Conservation (phyloP, 2,113 vertebrate species). For the Stegostoma tigrinum region DNA sequence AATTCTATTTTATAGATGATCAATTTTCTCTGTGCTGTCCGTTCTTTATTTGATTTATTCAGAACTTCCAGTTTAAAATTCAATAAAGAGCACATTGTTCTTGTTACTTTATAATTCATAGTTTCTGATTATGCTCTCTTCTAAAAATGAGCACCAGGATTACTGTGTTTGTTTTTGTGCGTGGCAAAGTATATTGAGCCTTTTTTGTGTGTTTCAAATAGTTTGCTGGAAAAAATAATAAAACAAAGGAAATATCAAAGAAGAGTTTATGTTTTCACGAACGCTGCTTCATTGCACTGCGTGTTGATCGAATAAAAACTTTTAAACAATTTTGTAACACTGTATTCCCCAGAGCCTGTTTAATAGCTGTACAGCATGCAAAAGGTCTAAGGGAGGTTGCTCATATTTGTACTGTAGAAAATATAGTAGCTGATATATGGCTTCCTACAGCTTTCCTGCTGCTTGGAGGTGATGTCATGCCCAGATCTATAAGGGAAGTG, state of each 20-base stretch:
- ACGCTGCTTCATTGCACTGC: slow-evolving; percentile 9
- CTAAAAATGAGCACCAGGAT: not conserved
- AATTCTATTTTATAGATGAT: not conserved
- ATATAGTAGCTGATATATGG: slow-evolving; percentile 64
- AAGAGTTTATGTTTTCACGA: slow-evolving; percentile 18
- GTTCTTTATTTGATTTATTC: not conserved
- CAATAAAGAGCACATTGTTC: not conserved
- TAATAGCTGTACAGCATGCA: slow-evolving; percentile 67
- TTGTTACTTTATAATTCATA: not conserved
- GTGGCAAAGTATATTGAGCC: slow-evolving; percentile 32
- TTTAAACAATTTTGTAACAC: slow-evolving; percentile 30
- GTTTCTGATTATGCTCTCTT: not conserved
- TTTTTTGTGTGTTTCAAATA: slow-evolving; percentile 26
- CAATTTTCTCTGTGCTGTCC: not conserved
- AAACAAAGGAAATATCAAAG: slow-evolving; percentile 34
- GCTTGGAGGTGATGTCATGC: slow-evolving; percentile 32
- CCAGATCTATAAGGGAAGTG: slow-evolving; percentile 17
- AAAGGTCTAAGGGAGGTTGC: slow-evolving; percentile 66
- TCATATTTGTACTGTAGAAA: slow-evolving; percentile 67
- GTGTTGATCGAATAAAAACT: slow-evolving; percentile 29
- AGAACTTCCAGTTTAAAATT: not conserved
- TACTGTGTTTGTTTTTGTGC: slow-evolving; percentile 18
- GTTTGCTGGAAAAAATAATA: slow-evolving; percentile 27
- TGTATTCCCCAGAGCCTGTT: slow-evolving; percentile 46
- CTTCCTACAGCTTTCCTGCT: slow-evolving; percentile 62